Base-by-base conservation (phyloP, 2,888 invertebrate species). In the Masnerella sp. region DNA sequence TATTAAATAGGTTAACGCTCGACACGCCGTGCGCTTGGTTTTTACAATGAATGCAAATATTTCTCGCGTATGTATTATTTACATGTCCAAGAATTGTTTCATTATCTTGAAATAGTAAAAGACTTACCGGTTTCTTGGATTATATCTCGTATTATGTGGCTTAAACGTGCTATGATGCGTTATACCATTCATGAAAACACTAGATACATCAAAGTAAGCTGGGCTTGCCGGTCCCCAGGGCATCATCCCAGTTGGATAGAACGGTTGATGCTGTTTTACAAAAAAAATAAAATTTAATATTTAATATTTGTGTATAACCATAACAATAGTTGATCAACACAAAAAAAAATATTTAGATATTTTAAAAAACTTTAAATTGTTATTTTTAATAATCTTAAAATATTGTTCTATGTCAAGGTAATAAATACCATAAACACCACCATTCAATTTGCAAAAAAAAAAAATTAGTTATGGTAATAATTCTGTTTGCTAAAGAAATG, bases 121-220 rank as follows among this genome's bases (percentile, higher is more conserved):
- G 38, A 9, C 34, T 76, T 81, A 88, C 88, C 87, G 86, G 79
- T 85, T 86, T 81, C 88, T 81, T 80, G 85, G 85, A 79, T 84
- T 83, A 74, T 85, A 89, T 84, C 88, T 88, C 71, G 89, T 83
- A 73, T 88, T 88, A 77, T 89, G 90, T 78, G 90, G 88, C 81
- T 91, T 91, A 82, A 91, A 92, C 56, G 91, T 88, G 62, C 90
- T 89, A 84, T 92, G 93, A 47, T 92, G 93, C 65, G 93, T 90
- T 78, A 94, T 88, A 62, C 93, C 93, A 86, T 94, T 94, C 81
- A 93, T 90, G 87, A 93, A 93, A 74, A 94, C 91, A 84, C 91
- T 90, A 78, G 91, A 90, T 82, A 93, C 90, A 78, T 93, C 93
- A 81, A 91, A 93, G 83, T 90, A 93, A 77, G 90, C 89, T 76